A percentile compares a stretch with the other conserved stretches of the same genome.
phyloP scores from a whole-genome alignment of 2,888 invertebrate genomes.

The Ormyrus rosae region DNA sequence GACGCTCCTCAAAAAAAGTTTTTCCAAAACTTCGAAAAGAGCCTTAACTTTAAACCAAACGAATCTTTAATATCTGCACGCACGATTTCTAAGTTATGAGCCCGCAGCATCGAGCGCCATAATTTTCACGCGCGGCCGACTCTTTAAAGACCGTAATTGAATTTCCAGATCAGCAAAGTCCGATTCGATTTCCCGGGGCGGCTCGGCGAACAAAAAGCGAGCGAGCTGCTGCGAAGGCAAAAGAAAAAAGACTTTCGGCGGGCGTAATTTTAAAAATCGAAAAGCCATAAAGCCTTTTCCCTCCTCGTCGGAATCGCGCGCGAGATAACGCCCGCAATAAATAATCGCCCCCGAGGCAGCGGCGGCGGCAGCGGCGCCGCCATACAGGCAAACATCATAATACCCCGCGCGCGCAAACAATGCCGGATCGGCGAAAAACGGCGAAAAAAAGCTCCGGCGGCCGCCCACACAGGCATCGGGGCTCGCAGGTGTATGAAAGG shows the following conservation, averaged over 20 bases:
- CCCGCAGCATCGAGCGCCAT: slow-evolving; percentile 6
- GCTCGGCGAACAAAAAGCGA: slow-evolving; percentile 1
- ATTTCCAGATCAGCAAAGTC: slow-evolving; percentile 40
- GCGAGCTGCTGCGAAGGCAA: not conserved
- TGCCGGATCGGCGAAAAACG: slow-evolving; percentile 7
- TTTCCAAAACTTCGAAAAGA: too few species aligned
- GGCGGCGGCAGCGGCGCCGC: not conserved
- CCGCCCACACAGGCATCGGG: not conserved
- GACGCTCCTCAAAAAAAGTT: too few species aligned
- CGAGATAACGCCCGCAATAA: slow-evolving; percentile 42
- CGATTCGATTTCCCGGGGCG: slow-evolving; percentile 27
- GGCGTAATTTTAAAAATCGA: slow-evolving; percentile 50
- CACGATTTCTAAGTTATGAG: not conserved
- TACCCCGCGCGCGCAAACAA: slow-evolving; percentile 25
- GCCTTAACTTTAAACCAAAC: too few species aligned
- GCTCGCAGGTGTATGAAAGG: slow-evolving; percentile 54
- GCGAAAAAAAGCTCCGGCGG: not conserved
- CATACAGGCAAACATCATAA: slow-evolving; percentile 37
- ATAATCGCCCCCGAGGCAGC: slow-evolving; percentile 33
- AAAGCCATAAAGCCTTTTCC: slow-evolving; percentile 46
- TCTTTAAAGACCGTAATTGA: slow-evolving; percentile 44
- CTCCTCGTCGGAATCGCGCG: slow-evolving; percentile 13
- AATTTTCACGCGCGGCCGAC: slow-evolving; percentile 33
- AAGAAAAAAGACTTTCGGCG: slow-evolving; percentile 4
- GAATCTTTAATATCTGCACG: too few species aligned